Evolutionary conservation across 2,888 invertebrate species (phyloP).

Genomic region (Proisotoma minuta): DNA sequence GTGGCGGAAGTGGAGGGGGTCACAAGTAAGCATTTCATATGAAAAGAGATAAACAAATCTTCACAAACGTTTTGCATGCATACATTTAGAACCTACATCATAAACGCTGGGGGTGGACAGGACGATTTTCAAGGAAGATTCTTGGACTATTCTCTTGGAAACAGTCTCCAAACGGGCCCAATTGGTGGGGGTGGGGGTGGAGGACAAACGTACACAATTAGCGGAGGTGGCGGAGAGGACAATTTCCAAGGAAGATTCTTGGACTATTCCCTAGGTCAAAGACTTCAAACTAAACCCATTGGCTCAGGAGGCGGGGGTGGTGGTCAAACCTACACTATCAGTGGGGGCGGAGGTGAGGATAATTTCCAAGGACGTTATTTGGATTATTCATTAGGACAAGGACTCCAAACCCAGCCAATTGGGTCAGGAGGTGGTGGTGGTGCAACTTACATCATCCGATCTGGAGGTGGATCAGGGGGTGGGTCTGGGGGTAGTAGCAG

Average conservation of each 20-base stretch:
- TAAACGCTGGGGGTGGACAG: too few species aligned
- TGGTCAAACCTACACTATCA: conserved; percentile 6
- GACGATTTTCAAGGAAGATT: too few species aligned
- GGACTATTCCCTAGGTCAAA: conserved; percentile 6
- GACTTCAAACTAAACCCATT: conserved; percentile 10
- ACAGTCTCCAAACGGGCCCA: background rate
- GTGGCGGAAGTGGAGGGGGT: background rate
- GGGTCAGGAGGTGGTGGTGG: background rate
- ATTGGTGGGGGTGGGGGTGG: background rate
- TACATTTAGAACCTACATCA: too few species aligned
- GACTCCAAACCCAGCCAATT: background rate
- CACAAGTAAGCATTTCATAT: too few species aligned
- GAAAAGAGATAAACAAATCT: too few species aligned
- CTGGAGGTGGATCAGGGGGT: background rate
- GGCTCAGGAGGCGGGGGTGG: background rate
- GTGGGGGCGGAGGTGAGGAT: background rate
- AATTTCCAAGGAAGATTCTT: background rate
- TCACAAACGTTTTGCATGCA: too few species aligned
- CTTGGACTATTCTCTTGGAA: background rate
- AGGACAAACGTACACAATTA: background rate
- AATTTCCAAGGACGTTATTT: background rate
- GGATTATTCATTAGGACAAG: conserved; percentile 5
- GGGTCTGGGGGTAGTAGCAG: background rate
- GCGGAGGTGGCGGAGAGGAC: background rate
- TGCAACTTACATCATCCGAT: background rate